phyloP scores from a whole-genome alignment of 2,888 invertebrate genomes.

The Plebejus argus region DNA sequence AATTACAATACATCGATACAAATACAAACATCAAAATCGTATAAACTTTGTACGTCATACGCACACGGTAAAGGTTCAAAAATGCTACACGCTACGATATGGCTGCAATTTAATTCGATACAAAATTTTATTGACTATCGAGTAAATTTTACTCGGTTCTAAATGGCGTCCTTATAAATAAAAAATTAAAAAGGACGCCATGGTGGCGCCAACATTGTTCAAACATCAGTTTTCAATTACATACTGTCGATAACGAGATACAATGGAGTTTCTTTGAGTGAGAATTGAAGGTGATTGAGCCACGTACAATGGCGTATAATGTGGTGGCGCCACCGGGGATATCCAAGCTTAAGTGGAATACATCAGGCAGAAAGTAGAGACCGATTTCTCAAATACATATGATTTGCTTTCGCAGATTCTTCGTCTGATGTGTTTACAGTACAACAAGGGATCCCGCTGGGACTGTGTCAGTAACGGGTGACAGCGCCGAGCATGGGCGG shows the following conservation, averaged over 20 bases:
- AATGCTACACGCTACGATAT: not conserved
- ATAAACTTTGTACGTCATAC: constrained; percentile 19
- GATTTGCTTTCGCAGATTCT: not conserved
- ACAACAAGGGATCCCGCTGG: not conserved
- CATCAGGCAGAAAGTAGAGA: not conserved
- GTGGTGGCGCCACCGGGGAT: not conserved
- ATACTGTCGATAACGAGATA: not conserved
- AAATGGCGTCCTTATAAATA: no score
- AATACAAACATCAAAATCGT: not conserved
- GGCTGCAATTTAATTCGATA: constrained; percentile 3
- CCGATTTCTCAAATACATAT: no score
- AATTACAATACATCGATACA: constrained; percentile 9
- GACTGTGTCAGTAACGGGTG: not conserved
- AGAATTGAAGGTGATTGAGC: not conserved
- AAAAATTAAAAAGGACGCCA: not conserved
- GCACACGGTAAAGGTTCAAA: constrained; percentile 13
- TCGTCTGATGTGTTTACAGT: not conserved
- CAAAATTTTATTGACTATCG: not conserved
- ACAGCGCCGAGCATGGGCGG: not conserved
- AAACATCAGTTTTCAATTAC: not conserved
- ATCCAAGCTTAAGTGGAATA: not conserved
- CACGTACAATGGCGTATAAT: not conserved
- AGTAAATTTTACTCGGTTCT: not conserved
- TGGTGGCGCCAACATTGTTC: not conserved
- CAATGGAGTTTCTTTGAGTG: no score